Evolutionary conservation across 1,140 invertebrate genomes (phyloP).

Genomic region (Lasioglossum baleicum): DNA sequence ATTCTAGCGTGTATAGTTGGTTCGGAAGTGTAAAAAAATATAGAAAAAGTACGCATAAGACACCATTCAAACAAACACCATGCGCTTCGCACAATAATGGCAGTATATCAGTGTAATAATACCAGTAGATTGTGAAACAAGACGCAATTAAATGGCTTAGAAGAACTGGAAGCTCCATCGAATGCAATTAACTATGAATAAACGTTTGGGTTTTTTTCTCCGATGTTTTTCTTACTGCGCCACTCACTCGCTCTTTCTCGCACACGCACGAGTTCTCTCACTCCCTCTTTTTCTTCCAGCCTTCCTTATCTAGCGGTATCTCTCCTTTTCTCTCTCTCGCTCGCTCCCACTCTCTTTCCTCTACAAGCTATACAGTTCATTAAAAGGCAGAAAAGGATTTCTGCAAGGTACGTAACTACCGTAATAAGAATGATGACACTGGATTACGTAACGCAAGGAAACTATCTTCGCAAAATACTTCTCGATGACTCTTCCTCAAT

Average conservation of each 20-base stretch:
- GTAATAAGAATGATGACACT: slow-evolving; percentile 33
- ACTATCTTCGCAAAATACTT: slow-evolving; percentile 31
- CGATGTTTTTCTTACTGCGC: slow-evolving; percentile 2
- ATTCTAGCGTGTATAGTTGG: slow-evolving; percentile 6
- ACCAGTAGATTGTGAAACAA: slow-evolving; percentile 43
- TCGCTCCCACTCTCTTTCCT: background rate
- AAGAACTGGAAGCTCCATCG: slow-evolving; percentile 39
- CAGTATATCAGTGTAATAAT: slow-evolving; percentile 49
- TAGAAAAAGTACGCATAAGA: slow-evolving; percentile 10
- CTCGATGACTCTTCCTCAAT: slow-evolving; percentile 30
- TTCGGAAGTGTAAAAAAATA: slow-evolving; percentile 37
- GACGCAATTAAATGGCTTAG: slow-evolving; percentile 38
- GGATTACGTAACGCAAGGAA: slow-evolving; percentile 27
- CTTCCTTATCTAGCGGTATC: no score
- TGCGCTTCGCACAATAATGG: slow-evolving; percentile 38
- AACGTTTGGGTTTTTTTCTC: background rate
- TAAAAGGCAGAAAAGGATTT: slow-evolving; percentile 35
- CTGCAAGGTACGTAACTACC: slow-evolving; percentile 37
- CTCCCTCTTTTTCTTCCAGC: background rate
- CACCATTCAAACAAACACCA: slow-evolving; percentile 44
- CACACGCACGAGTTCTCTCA: no score
- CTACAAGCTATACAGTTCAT: slow-evolving; percentile 16
- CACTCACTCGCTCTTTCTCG: slow-evolving; percentile 4
- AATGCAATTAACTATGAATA: slow-evolving; percentile 38
- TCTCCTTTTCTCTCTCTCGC: background rate